These are phyloP conservation scores for Lissonota sp. DNA, from an alignment of 2,888 invertebrate species.

Conservation along the genomic window DNA sequence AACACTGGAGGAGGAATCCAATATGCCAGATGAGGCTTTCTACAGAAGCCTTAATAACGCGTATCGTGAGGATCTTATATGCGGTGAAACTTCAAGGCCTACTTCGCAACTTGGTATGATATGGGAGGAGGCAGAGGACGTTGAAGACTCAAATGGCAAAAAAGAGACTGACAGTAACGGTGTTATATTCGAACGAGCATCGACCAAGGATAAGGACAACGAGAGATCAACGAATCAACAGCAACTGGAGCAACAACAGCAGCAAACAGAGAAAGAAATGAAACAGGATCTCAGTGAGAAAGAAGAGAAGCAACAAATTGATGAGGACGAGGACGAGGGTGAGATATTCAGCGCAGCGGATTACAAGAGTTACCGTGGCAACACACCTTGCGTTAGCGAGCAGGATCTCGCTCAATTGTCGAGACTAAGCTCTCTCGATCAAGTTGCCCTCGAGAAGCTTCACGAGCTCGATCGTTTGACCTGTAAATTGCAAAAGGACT, in stretches of 20 bases:
- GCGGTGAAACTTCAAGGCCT: constrained; percentile 86
- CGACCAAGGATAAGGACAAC: constrained; percentile 73
- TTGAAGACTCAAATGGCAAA: constrained; percentile 86
- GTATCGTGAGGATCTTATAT: constrained; percentile 92
- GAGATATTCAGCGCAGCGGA: constrained; percentile 91
- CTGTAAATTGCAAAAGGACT: constrained; percentile 91
- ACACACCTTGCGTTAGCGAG: constrained; percentile 90
- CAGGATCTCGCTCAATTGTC: constrained; percentile 91
- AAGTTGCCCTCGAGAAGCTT: constrained; percentile 91
- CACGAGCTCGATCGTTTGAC: constrained; percentile 92
- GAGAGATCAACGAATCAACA: constrained; percentile 61
- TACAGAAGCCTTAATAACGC: constrained; percentile 95
- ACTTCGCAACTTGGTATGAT: constrained; percentile 93
- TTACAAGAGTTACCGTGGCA: constrained; percentile 91
- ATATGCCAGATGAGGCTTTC: constrained; percentile 92
- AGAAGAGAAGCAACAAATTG: constrained; percentile 68
- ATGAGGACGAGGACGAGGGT: constrained; percentile 85
- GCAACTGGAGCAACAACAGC: constrained; percentile 60
- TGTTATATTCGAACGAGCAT: constrained; percentile 66
- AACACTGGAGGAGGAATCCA: constrained; percentile 85
- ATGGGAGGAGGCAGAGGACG: constrained; percentile 93
- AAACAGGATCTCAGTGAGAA: constrained; percentile 64
- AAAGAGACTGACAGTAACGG: constrained; percentile 71
- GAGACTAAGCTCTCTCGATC: constrained; percentile 90
- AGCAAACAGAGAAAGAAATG: constrained; percentile 70